Evolutionary conservation across 2,113 vertebrate genomes (phyloP), one percentile per base, ranked within the genome.

Genomic region (Nesoenas mayeri): DNA sequence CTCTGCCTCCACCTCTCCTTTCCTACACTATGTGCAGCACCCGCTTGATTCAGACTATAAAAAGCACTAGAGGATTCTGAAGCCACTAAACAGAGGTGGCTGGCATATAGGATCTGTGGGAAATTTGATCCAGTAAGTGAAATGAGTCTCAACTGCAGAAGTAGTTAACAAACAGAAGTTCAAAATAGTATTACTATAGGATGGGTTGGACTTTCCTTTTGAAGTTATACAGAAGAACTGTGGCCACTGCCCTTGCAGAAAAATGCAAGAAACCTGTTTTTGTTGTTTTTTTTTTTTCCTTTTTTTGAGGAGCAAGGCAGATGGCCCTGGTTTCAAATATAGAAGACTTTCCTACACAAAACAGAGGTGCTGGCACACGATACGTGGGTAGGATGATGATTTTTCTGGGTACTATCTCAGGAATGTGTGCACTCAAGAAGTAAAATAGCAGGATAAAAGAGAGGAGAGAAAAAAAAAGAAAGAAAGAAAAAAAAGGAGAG

Each of bases 311-410:
- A 79, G 60, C 2, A 9, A 89, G 65, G 70, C 95, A 97, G 94
- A 94, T 96, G 95, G 93, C n/a, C 50, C 50, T 69, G 71, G 54
- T 42, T 93, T 94, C 87, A 96, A 95, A 95, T 94, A 91, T 77
- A 95, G 94, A 85, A 91, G 80, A 61, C 64, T 78, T 85, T 79
- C 91, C 95, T 92, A 95, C 94, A 92, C 85, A 89, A 95, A 96
- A 94, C 62, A 95, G 89, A 94, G 94, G 87, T 94, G 91, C 84
- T 96, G 89, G 95, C 93, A 95, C 74, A 87, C 79, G 70, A 93
- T 91, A 79, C 1, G 57, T 88, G 94, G 95, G 91, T 85, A 64
- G 86, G 88, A 71, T 42, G 88, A 71, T 42, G 54, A 87, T 91
- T 94, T 71, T 95, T 94, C 81, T 93, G 80, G 66, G 74, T 91